phyloP scores from a whole-genome alignment of 2,113 vertebrate genomes.

The Spea bombifrons region DNA sequence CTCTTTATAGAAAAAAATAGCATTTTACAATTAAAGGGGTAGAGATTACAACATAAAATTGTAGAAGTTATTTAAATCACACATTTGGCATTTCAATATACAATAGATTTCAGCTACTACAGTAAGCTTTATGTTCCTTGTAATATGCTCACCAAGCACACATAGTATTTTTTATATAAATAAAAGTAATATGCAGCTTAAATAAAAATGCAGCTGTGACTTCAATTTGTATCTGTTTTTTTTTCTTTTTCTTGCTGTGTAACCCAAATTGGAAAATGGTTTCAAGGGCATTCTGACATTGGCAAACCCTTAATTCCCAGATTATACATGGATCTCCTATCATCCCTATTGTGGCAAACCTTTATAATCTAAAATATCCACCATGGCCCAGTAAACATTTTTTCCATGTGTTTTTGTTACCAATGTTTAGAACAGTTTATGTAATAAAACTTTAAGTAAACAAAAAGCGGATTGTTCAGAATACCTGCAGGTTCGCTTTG shows the following conservation, averaged over 20 bases:
- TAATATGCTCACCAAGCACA: not conserved
- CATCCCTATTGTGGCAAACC: not conserved
- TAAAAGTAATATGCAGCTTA: not conserved
- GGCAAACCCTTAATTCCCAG: not conserved
- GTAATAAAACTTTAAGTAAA: not conserved
- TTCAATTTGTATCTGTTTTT: not conserved
- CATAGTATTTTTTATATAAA: not conserved
- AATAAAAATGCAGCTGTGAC: not conserved
- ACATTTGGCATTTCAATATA: not conserved
- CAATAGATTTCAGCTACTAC: not conserved
- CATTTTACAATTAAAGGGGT: too few relatives aligned
- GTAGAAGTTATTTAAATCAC: not conserved
- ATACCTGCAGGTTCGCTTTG: constrained; percentile 73
- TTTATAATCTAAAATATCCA: constrained; percentile 9
- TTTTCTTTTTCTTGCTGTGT: not conserved
- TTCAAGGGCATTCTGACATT: not conserved
- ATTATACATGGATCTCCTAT: not conserved
- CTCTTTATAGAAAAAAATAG: too few relatives aligned
- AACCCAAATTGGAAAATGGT: constrained; percentile 32
- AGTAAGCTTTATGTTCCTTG: too few relatives aligned
- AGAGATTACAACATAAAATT: too few relatives aligned
- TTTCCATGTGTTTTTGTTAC: constrained; percentile 27
- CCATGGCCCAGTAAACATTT: constrained; percentile 62
- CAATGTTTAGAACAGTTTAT: not conserved
- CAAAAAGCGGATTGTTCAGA: constrained; percentile 56